Evolutionary conservation across 2,113 vertebrate genomes (phyloP).

Genomic region (Mormyrus iriodes): DNA sequence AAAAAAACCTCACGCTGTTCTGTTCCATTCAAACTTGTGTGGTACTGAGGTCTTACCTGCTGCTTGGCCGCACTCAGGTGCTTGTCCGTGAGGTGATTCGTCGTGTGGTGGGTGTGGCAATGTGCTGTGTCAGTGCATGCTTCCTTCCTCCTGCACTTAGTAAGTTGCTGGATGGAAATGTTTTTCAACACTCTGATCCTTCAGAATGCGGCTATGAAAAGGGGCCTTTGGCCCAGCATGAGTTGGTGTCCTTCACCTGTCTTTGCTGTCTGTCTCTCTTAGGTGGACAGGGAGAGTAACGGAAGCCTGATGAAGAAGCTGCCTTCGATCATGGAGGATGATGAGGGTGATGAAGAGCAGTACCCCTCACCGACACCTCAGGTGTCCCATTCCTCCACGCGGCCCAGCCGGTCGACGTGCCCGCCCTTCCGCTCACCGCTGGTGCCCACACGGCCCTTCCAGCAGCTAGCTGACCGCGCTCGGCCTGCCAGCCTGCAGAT

Average conservation of each 20-base stretch:
- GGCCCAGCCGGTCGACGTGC: slow-evolving; percentile 52
- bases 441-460: slow-evolving; percentile 55
- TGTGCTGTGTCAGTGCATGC: too few species aligned
- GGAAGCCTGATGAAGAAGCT: slow-evolving; percentile 69
- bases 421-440: slow-evolving; percentile 66
- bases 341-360: slow-evolving; percentile 67
- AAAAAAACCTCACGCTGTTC: too few species aligned
- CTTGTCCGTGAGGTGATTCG: too few species aligned
- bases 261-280: not conserved
- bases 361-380: slow-evolving; percentile 42
- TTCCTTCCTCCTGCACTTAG: too few species aligned
- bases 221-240: not conserved
- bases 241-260: not conserved
- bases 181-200: not conserved
- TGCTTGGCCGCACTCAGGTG: too few species aligned
- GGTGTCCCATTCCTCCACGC: slow-evolving; percentile 54
- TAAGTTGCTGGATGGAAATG: not conserved
- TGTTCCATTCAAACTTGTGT: too few species aligned
- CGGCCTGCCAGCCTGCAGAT: slow-evolving; percentile 64
- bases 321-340: slow-evolving; percentile 68
- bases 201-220: not conserved
- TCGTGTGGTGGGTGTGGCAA: too few species aligned
- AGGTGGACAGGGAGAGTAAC: slow-evolving; percentile 69
- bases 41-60: too few species aligned
- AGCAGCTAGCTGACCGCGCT: slow-evolving; percentile 49